Base-by-base conservation (phyloP, 1,140 invertebrate species). In the Philopotamus ludificatus region DNA sequence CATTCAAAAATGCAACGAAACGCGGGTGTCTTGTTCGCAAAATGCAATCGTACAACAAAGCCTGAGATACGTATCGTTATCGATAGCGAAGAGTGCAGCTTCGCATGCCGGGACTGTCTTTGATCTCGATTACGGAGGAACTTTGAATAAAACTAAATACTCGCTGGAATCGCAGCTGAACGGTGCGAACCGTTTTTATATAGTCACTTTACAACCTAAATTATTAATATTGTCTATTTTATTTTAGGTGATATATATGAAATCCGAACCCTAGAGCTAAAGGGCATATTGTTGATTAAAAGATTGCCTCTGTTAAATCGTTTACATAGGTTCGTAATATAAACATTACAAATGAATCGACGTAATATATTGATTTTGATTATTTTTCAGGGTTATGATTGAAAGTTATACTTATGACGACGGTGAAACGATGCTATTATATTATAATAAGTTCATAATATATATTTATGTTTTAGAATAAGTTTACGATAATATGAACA, bases 281-380 rank as follows among this genome's bases (percentile, higher is more conserved):
- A n/a, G n/a, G n/a, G n/a, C n/a, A n/a, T n/a, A n/a, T n/a, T n/a
- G n/a, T n/a, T n/a, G n/a, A n/a, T n/a, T n/a, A n/a, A n/a, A n/a
- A n/a, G n/a, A n/a, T n/a, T n/a, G n/a, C 63, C 66, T 16, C 57
- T 55, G 0, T 45, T 60, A 28, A 68, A 68, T 28, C 54, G 23
- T n/a, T 44, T 68, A 20, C 57, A 68, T 44, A 68, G 66, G 66
- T 68, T n/a, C n/a, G n/a, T n/a, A n/a, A n/a, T n/a, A n/a, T n/a
- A 20, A 7, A 15, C 18, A 47, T 47, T 10, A 12, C 7, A 22
- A n/a, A n/a, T 53, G 9, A 25, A 53, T 23, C 7, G 4, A n/a
- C 8, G 23, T 53, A 53, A 53, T 22, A 8, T 20, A 53, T 20
- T 34, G 28, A n/a, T 57, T 34, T n/a, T 57, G 4, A 3, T 57